A percentile compares a stretch with the other conserved stretches of the same genome.
Evolutionary conservation across 92 coral and sea anemone genomes (phyloP).

Genomic region (Porites cylindrica): DNA sequence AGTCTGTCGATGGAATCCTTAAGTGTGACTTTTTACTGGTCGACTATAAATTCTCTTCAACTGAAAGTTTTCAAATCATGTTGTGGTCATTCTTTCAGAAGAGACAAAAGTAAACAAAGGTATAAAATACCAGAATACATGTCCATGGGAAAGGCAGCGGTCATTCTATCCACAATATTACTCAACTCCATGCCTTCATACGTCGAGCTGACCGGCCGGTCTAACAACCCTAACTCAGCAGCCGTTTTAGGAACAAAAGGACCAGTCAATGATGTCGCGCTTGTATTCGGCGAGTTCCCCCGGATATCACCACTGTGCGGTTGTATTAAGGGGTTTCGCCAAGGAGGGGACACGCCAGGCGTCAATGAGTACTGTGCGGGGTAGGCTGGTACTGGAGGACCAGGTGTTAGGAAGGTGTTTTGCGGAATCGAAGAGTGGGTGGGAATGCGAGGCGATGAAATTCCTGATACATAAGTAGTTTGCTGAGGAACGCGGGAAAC

Average conservation of each 20-base stretch:
- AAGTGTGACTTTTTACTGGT: not conserved
- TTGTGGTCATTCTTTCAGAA: too few species aligned
- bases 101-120: not conserved
- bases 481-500: not conserved
- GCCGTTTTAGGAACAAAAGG: conserved; percentile 46
- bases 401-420: conserved; percentile 1
- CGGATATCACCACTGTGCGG: not conserved
- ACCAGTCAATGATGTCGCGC: not conserved
- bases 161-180: conserved; percentile 80
- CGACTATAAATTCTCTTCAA: not conserved
- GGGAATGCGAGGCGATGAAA: not conserved
- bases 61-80: not conserved
- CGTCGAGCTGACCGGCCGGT: conserved; percentile 34
- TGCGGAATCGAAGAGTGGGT: not conserved
- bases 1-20: not conserved
- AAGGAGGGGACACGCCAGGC: conserved; percentile 21
- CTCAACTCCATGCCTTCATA: conserved; percentile 73
- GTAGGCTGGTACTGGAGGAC: conserved; percentile 3
- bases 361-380: conserved; percentile 24
- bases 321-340: not conserved
- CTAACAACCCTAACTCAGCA: conserved; percentile 27
- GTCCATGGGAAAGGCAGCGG: conserved; percentile 77
- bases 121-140: conserved; percentile 63
- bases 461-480: not conserved
- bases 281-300: conserved; percentile 7